These are phyloP conservation scores for Pithys albifrons DNA, from an alignment of 2,113 vertebrate genomes.

Conservation along the genomic window DNA sequence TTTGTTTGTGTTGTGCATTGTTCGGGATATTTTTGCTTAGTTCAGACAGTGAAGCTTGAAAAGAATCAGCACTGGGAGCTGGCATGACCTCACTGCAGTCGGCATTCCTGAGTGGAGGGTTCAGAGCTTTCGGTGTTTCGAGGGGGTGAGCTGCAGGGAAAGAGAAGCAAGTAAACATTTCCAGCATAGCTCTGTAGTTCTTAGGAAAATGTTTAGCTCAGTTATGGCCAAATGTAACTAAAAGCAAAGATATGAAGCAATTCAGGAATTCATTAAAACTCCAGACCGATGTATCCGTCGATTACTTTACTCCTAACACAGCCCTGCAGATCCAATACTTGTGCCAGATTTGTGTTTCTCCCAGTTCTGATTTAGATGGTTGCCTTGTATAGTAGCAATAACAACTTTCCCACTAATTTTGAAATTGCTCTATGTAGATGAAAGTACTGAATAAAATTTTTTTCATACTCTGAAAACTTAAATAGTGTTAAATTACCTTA, in stretches of 20 bases:
- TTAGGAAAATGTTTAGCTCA: background rate
- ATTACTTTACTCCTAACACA: background rate
- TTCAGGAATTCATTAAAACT: background rate
- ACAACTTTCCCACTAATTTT: background rate
- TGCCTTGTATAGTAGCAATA: background rate
- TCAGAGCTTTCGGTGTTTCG: background rate
- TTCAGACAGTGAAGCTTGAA: background rate
- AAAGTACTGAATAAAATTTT: background rate
- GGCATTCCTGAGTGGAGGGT: rapidly evolving
- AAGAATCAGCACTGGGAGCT: background rate
- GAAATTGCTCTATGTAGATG: background rate
- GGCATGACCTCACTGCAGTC: background rate
- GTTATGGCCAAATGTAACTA: background rate
- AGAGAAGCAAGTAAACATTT: background rate
- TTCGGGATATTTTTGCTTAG: background rate
- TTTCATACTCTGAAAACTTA: background rate
- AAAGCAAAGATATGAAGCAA: background rate
- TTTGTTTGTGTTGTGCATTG: background rate
- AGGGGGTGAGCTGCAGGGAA: background rate
- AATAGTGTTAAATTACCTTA: background rate
- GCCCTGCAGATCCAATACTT: background rate
- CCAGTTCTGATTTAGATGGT: background rate
- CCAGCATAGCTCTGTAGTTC: background rate
- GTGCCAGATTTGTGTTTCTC: background rate
- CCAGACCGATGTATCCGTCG: background rate